Conservation (phyloP, 2,888 invertebrate species). For the Drosophila lacicola region DNA sequence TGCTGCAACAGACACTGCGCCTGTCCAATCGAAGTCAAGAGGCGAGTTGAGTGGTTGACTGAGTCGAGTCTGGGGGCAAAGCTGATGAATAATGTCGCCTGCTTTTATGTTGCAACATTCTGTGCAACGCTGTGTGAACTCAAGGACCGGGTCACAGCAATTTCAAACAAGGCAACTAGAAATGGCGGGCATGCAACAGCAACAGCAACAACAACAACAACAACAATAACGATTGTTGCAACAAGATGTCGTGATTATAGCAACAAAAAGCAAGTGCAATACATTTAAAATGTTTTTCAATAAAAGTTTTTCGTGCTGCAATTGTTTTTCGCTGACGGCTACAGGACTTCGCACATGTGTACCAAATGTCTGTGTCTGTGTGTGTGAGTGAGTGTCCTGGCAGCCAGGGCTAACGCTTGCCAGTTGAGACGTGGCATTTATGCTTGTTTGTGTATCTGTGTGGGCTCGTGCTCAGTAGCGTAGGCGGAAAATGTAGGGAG, state of each 20-base stretch:
- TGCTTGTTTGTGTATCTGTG: slow-evolving; percentile 6
- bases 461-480: background rate
- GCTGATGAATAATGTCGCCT: slow-evolving; percentile 63
- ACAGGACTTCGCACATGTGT: slow-evolving; percentile 19
- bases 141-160: slow-evolving; percentile 28
- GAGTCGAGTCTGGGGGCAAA: slow-evolving; percentile 1
- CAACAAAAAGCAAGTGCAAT: slow-evolving; percentile 54
- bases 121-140: slow-evolving; percentile 22
- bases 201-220: slow-evolving; percentile 11
- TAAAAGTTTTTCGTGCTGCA: slow-evolving; percentile 72
- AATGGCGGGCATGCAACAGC: slow-evolving; percentile 1
- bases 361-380: slow-evolving; percentile 11
- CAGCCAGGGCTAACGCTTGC: slow-evolving; percentile 5
- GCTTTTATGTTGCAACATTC: slow-evolving; percentile 52
- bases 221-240: slow-evolving; percentile 27
- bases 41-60: background rate
- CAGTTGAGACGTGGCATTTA: background rate
- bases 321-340: slow-evolving; percentile 63
- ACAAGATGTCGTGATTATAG: slow-evolving; percentile 47
- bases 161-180: slow-evolving; percentile 33
- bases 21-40: slow-evolving; percentile 15
- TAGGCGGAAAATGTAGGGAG: background rate
- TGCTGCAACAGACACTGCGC: slow-evolving; percentile 7
- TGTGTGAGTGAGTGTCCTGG: slow-evolving; percentile 10
- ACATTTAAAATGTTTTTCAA: slow-evolving; percentile 79